phyloP scores from a whole-genome alignment of 2,888 invertebrate species.

The Empis stercorea region DNA sequence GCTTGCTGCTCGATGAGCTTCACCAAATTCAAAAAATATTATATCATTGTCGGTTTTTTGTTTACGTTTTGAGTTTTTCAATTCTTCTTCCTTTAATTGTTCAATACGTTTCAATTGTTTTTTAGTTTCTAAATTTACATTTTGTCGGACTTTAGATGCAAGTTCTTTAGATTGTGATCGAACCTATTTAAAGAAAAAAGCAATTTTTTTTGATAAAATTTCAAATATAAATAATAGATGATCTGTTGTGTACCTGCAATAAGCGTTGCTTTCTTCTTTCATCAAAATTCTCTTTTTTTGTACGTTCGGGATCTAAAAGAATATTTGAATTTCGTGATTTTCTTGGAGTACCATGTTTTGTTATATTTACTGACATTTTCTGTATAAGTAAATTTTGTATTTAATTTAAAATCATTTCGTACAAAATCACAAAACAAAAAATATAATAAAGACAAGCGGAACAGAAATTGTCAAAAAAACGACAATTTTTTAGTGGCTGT shows the following conservation, averaged over 20 bases:
- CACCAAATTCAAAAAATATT: conserved; percentile 26
- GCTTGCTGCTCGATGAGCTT: conserved; percentile 10
- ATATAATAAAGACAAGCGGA: too few species aligned
- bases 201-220: too few species aligned
- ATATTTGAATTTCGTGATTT: conserved; percentile 39
- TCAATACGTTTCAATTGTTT: conserved; percentile 40
- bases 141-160: conserved; percentile 40
- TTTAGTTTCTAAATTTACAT: conserved; percentile 40
- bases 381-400: neutral
- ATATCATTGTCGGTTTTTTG: conserved; percentile 33
- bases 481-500: too few species aligned
- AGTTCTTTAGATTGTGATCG: conserved; percentile 49
- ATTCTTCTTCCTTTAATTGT: conserved; percentile 38
- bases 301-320: conserved; percentile 39
- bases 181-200: conserved; percentile 34
- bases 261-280: conserved; percentile 46
- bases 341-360: conserved; percentile 43
- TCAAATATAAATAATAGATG: too few species aligned
- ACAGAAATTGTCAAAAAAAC: too few species aligned
- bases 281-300: conserved; percentile 42
- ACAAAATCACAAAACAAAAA: too few species aligned
- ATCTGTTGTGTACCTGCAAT: conserved; percentile 39
- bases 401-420: too few species aligned
- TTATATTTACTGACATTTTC: conserved; percentile 48
- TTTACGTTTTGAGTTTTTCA: conserved; percentile 39